Percentiles rank a stretch among this genome's conserved stretches.
Conservation (phyloP, 2,888 invertebrate genomes). For the Lamellibrachia columna region DNA sequence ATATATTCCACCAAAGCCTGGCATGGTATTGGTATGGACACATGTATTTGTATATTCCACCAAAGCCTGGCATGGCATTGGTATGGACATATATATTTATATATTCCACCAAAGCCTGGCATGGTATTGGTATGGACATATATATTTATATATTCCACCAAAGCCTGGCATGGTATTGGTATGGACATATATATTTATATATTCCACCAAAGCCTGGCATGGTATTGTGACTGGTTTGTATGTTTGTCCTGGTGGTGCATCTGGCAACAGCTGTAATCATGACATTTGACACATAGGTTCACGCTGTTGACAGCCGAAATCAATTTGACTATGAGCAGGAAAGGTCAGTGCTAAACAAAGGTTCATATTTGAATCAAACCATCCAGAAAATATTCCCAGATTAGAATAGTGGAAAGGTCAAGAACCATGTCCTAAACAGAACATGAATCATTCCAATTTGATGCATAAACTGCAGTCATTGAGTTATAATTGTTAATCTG, state of each 20-base stretch:
- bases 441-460: slow-evolving; percentile 18
- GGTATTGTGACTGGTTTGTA: neutral
- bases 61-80: too few species aligned
- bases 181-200: too few species aligned
- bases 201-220: neutral
- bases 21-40: too few species aligned
- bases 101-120: too few species aligned
- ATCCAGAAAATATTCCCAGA: neutral
- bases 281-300: neutral
- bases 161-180: too few species aligned
- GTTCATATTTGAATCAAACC: slow-evolving; percentile 19
- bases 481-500: neutral
- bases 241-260: slow-evolving; percentile 13
- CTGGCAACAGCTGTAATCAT: slow-evolving; percentile 23
- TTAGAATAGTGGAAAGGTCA: slow-evolving; percentile 7
- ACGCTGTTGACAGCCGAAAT: neutral
- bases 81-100: too few species aligned
- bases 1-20: too few species aligned
- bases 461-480: slow-evolving; percentile 17
- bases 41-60: too few species aligned
- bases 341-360: slow-evolving; percentile 22
- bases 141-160: too few species aligned
- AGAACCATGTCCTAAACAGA: slow-evolving; percentile 18
- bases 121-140: too few species aligned
- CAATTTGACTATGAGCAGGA: slow-evolving; percentile 22